Base-by-base conservation (phyloP, 2,113 vertebrate species). In the Oncorhynchus kisutch region DNA sequence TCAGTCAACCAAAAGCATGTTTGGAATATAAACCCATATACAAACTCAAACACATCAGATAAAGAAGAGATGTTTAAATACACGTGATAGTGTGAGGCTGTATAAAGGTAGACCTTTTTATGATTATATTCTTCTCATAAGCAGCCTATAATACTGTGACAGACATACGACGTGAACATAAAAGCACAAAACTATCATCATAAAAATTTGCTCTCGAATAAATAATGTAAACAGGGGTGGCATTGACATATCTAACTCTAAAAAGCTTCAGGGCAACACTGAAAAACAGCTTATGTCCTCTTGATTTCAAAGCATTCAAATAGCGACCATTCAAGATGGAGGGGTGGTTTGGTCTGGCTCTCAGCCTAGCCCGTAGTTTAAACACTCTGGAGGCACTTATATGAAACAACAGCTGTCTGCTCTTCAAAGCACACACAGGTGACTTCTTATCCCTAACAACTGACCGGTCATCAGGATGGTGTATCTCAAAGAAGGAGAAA, bases 141-240 rank as follows among this genome's bases (percentile, higher is more conserved):
- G 51, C 51, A 54, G 51, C 51, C 16, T 14, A 54, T 54, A 54
- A 54, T 54, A 18, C 51, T 4, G 51, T 54, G 51, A 54, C 16
- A 16, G 51, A 51, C 49, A 51, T 51, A 51, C 39, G 8, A 51
- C 39, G 8, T 45, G 39, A 11, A 45, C 39, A 45, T 54, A 54
- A 54, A 54, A 18, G 14, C 51, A 45, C 39, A 45, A 45, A 11
- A 54, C 5, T 62, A 60, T 22, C 7, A 62, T 62, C 54, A 57
- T 7, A 57, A 62, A 62, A 24, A 62, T 62, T 1, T 62, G 18
- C 7, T 62, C n/a, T 54, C 7, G n/a, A 27, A 60, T 60, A 59
- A 72, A 59, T 60, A 22, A 29, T 72, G 51, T 72, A 59, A 59
- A 72, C 70, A 72, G 25, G 54, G 29, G 12, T 72, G 51, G 8